Evolutionary conservation across 2,113 vertebrate genomes (phyloP), one percentile per base, ranked within the genome.

Genomic region (Toxostoma redivivum): DNA sequence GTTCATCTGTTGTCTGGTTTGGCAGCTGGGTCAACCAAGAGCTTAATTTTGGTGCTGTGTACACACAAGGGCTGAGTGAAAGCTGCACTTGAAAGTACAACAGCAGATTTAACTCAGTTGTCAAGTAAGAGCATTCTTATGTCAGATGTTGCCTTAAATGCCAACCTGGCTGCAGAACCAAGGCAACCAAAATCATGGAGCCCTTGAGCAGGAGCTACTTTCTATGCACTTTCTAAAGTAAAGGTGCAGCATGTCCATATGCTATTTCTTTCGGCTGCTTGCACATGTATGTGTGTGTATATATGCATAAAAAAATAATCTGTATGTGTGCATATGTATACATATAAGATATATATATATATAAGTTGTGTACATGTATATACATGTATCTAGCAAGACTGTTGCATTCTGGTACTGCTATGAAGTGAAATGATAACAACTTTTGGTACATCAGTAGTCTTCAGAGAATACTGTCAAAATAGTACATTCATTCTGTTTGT

Each of bases 211-310:
- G n/a, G 15, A 35, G 21, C 38, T 70, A 3, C 33, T 70, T 48
- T 31, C 44, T 62, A 0, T 20, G 9, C 30, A 5, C 54, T 76
- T 82, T 31, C n/a, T 80, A 8, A 79, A 57, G 42, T 65, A 53
- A 51, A 66, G 54, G 54, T 86, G 37, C 30, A 42, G 60, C 12
- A 10, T 70, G 38, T n/a, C 22, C 2, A 0, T 51, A 11, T 33
- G 65, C 73, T 17, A 0, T 84, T 81, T 74, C 18, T 10, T 86
- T 70, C 78, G 27, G 16, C 44, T 70, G 15, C 56, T 96, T 2
- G 0, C 37, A 25, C 44, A 15, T 24, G 3, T 40, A 12, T 45
- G 5, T 66, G 2, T 37, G 6, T 62, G 2, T 51, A 2, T 22
- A 8, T n/a, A 33, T 25, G 18, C 25, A 28, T 51, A 60, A 9